A percentile compares a stretch with the other conserved stretches of the same genome.
Conservation (phyloP, 2,113 vertebrate genomes). For the Onychostoma macrolepis region DNA sequence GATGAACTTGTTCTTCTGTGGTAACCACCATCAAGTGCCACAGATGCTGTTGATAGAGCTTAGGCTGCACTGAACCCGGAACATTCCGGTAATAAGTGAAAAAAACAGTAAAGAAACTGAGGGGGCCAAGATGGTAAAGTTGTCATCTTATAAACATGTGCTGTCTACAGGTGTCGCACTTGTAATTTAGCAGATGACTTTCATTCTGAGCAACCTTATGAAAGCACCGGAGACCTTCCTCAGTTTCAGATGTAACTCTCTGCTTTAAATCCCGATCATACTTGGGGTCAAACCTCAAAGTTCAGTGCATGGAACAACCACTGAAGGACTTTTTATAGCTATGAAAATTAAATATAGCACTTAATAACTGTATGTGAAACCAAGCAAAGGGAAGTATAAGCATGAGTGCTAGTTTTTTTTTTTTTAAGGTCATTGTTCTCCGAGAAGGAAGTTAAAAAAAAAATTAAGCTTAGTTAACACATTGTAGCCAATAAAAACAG, state of each 20-base stretch:
- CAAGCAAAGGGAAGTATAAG: neutral
- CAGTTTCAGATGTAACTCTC: neutral
- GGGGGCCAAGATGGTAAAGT: neutral
- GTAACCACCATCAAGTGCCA: neutral
- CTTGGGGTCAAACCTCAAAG: neutral
- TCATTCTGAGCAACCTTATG: neutral
- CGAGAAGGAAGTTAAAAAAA: neutral
- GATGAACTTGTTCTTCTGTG: no score
- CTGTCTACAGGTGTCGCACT: neutral
- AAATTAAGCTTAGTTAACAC: neutral
- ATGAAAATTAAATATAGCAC: neutral
- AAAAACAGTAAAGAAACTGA: neutral
- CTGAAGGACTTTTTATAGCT: neutral
- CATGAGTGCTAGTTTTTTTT: neutral
- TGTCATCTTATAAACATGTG: neutral
- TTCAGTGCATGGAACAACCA: neutral
- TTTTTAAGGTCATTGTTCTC: neutral
- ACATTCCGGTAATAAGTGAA: neutral
- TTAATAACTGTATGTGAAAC: neutral
- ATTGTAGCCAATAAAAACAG: neutral
- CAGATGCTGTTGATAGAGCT: neutral
- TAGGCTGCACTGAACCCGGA: neutral
- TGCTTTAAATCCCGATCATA: neutral
- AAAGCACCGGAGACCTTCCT: no score
- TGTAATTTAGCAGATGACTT: neutral